phyloP scores from a whole-genome alignment of 2,797 vertebrate genomes.

The Leptoclinus maculatus region DNA sequence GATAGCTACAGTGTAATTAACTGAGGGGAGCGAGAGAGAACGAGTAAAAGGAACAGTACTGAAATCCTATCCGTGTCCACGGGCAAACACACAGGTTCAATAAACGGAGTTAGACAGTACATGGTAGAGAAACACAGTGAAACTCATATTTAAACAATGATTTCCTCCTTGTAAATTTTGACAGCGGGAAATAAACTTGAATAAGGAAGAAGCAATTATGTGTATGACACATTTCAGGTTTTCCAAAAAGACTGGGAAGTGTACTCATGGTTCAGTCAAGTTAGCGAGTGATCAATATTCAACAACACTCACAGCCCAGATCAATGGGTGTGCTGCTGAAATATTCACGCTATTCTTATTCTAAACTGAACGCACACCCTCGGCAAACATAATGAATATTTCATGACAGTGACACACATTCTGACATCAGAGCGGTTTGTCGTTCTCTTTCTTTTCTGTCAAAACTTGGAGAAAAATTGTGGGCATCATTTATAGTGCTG shows the following conservation, averaged over 20 bases:
- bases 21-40: slow-evolving; percentile 19
- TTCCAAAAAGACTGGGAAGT: not conserved
- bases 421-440: slow-evolving; percentile 29
- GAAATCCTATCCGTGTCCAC: slow-evolving; percentile 36
- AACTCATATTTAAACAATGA: not conserved
- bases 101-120: not conserved
- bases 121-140: slow-evolving; percentile 15
- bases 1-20: slow-evolving; percentile 67
- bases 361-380: slow-evolving; percentile 36
- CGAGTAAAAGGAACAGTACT: not conserved
- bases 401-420: slow-evolving; percentile 35
- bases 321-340: slow-evolving; percentile 50
- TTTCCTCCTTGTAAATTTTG: not conserved
- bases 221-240: not conserved
- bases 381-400: slow-evolving; percentile 51
- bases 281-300: slow-evolving; percentile 55
- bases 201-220: not conserved
- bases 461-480: slow-evolving; percentile 8
- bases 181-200: not conserved
- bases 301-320: slow-evolving; percentile 40
- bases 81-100: slow-evolving; percentile 14
- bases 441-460: not conserved
- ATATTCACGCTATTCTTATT: slow-evolving; percentile 48
- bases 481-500: not conserved
- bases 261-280: slow-evolving; percentile 17